These are phyloP conservation scores for Rousettus leschenaultii DNA, from an alignment of 2,113 vertebrate genomes.

Conservation along the genomic window DNA sequence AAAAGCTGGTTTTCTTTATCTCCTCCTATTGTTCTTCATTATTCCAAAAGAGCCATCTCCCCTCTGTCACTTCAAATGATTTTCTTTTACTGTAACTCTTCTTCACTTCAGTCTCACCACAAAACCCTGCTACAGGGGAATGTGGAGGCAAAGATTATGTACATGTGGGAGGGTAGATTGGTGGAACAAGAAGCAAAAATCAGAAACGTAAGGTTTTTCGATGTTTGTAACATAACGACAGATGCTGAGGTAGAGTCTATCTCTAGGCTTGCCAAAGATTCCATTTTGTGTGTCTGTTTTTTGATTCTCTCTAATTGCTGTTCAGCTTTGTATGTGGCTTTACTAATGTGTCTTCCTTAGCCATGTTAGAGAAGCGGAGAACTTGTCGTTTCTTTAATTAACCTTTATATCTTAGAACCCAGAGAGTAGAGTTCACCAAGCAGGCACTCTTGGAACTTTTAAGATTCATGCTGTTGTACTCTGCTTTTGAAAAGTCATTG, in stretches of 20 bases:
- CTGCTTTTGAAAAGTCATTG: constrained; percentile 43
- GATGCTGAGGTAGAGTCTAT: constrained; percentile 68
- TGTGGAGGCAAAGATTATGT: neutral
- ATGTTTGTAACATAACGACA: constrained; percentile 71
- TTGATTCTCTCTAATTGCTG: constrained; percentile 72
- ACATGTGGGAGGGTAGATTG: neutral
- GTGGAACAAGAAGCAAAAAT: constrained; percentile 58
- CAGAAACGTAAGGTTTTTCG: constrained; percentile 69
- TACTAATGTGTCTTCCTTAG: constrained; percentile 66
- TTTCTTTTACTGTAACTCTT: neutral
- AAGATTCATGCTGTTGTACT: constrained; percentile 47
- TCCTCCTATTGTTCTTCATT: neutral
- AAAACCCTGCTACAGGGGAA: neutral
- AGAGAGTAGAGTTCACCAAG: constrained; percentile 60
- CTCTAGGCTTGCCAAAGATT: constrained; percentile 76
- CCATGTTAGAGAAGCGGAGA: constrained; percentile 51
- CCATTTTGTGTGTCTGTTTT: constrained; percentile 76
- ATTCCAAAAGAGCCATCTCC: neutral
- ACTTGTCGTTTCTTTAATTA: constrained; percentile 75
- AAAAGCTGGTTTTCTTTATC: neutral
- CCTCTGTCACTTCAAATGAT: neutral
- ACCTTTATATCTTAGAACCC: constrained; percentile 64
- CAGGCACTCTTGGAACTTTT: constrained; percentile 58
- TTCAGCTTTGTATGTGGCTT: constrained; percentile 70
- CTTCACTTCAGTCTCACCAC: neutral